Base-by-base conservation (phyloP, 2,113 vertebrate species). In the Cephalopholis sonnerati region DNA sequence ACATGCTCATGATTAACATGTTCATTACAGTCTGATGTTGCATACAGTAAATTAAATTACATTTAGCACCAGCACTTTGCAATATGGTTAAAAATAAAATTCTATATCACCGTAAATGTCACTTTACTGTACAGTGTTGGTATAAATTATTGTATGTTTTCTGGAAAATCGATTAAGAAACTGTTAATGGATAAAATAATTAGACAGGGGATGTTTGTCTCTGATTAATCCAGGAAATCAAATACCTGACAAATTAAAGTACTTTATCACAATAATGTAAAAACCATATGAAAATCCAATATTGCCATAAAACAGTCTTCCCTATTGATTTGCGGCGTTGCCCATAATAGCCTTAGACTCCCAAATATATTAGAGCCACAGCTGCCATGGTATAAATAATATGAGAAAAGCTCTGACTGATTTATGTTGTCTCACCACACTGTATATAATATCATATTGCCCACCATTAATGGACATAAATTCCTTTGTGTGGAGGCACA, bases 231-330 rank as follows among this genome's bases (percentile, higher is more conserved):
- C 7, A 39, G 53, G 8, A 58, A 77, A 59, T 68, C 48, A 79
- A 70, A 82, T 29, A 65, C 16, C 46, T 68, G 51, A 79, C 63
- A 84, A 82, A 82, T 88, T 36, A 73, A 79, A 83, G 68, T 55
- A 59, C 55, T 87, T 46, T 5, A 81, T 86, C 59, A 84, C 15
- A 63, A 51, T 63, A 24, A 68, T 67, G 55, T 68, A 27, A 59
- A 69, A 74, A 57, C 74, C 57, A 62, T 66, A 27, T 53, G 17
- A 25, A 71, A 81, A 73, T 85, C 32, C 44, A 69, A 76, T 77
- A 15, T 27, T 29, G 58, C 29, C 74, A 78, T 84, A 78, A 78
- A 84, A 70, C 55, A 65, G 48, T 68, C 51, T 4, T 17, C 3
- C 63, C 62, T 32, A 70, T 74, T 65, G 71, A 83, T 83, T 81